Base-by-base conservation (phyloP, 2,113 vertebrate species). In the Brachyistius frenatus region DNA sequence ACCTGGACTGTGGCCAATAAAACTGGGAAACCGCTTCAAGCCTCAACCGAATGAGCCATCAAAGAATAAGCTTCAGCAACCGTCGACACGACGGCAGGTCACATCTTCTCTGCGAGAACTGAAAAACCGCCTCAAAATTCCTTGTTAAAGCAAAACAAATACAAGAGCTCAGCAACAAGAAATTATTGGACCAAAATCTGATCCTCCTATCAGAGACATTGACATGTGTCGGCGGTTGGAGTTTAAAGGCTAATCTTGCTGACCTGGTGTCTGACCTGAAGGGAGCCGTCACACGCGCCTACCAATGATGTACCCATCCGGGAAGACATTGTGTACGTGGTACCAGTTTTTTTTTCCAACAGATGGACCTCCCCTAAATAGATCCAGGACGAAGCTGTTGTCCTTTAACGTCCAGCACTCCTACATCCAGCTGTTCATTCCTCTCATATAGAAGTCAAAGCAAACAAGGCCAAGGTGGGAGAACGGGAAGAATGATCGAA, bases 1-100 rank as follows among this genome's bases (percentile, higher is more conserved):
- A 62, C 54, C 73, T 66, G 76, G 73, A 84, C 62, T 54, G 46
- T 37, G 62, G 73, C 73, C 78, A 81, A 71, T 78, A 74, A 86
- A 70, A 74, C 41, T 61, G 50, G 54, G 78, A 69, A 77, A 65
- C 53, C 61, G 46, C 61, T 64, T 78, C 61, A 55, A 65, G 49
- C 47, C 30, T 55, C 47, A 16, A 55, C 36, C 65, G 53, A 76
- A 68, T 54, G 47, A 65, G n/a, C 13, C 31, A 62, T 52, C 16
- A 78, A 47, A 74, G 32, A 86, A 52, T 71, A 46, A 66, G 44
- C 35, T 53, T 84, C 32, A 76, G 41, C 44, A 66, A 39, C 53
- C 11, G 32, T 61, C 2, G 8, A 60, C n/a, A 53, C 0, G 9
- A 14, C 23, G 7, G 36, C 15, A 66, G 23, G 33, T 61, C 32